Conservation (phyloP, 2,888 invertebrate genomes). For the Adelognathus sp. region DNA sequence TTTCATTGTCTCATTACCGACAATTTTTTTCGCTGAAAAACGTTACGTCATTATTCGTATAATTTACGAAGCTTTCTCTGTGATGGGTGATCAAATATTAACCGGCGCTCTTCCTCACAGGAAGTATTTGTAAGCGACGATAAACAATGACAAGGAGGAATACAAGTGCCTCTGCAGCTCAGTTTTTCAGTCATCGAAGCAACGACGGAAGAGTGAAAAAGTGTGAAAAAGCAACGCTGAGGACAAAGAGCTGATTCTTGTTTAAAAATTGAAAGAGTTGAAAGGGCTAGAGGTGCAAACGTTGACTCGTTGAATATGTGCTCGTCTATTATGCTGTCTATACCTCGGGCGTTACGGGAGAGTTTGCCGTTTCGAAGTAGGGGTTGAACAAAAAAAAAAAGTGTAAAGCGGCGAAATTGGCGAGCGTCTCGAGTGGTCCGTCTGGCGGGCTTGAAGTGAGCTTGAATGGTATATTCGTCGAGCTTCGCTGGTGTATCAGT, state of each 20-base stretch:
- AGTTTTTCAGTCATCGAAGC: background rate
- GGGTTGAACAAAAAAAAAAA: conserved; percentile 27
- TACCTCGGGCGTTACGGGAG: conserved; percentile 12
- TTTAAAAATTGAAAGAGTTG: conserved; percentile 15
- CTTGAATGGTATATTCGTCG: conserved; percentile 43
- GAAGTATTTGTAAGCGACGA: too few relatives aligned
- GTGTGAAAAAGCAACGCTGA: background rate
- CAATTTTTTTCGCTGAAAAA: too few relatives aligned
- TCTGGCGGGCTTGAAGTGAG: conserved; percentile 59
- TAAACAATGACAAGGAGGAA: too few relatives aligned
- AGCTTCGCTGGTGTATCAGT: conserved; percentile 15
- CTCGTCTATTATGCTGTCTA: conserved; percentile 26
- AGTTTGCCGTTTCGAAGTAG: conserved; percentile 24
- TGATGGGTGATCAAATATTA: too few relatives aligned
- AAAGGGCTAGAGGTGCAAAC: background rate
- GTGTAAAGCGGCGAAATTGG: conserved; percentile 59
- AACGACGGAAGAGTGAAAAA: background rate
- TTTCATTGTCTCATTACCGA: too few relatives aligned
- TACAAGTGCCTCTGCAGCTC: too few relatives aligned
- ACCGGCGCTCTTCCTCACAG: too few relatives aligned
- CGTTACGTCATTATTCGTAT: too few relatives aligned
- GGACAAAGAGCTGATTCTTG: conserved; percentile 10
- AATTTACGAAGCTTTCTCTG: too few relatives aligned
- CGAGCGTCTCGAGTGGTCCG: conserved; percentile 64
- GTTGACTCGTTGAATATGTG: conserved; percentile 29